These are phyloP conservation scores for Pavo muticus DNA, from an alignment of 2,113 vertebrate genomes.

Conservation along the genomic window DNA sequence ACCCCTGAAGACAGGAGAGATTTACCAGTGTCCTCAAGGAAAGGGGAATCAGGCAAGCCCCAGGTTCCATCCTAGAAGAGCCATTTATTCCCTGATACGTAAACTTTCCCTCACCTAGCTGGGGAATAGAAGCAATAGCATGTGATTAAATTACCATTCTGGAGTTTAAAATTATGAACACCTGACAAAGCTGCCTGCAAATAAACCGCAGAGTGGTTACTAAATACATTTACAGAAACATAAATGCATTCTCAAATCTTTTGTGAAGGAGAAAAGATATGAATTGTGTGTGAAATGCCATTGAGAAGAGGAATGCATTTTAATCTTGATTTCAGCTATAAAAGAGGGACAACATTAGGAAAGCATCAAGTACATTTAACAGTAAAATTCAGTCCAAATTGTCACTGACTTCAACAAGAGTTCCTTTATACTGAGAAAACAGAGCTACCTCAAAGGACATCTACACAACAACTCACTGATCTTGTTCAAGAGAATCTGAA, in stretches of 20 bases:
- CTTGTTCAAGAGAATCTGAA: background rate
- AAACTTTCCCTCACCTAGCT: background rate
- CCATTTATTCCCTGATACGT: background rate
- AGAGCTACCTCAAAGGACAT: background rate
- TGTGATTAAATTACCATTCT: conserved; percentile 2
- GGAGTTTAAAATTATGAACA: background rate
- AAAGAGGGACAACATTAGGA: conserved; percentile 21
- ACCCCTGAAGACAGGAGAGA: background rate
- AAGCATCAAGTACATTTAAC: background rate
- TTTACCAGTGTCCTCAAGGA: background rate
- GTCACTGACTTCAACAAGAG: background rate
- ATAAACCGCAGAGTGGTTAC: background rate
- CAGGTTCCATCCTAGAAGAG: background rate
- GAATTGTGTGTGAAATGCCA: background rate
- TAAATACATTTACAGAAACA: conserved; percentile 39
- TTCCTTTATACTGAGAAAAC: background rate
- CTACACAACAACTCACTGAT: background rate
- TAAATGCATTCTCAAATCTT: conserved; percentile 8
- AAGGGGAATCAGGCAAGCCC: background rate
- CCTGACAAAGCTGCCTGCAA: conserved; percentile 33
- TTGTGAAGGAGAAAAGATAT: background rate
- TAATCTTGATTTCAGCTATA: conserved; percentile 5
- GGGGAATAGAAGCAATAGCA: background rate
- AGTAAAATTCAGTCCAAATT: background rate
- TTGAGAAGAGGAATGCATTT: background rate